These are phyloP conservation scores for Scaptomyza reducta DNA, from an alignment of 2,888 invertebrate genomes.

Conservation along the genomic window DNA sequence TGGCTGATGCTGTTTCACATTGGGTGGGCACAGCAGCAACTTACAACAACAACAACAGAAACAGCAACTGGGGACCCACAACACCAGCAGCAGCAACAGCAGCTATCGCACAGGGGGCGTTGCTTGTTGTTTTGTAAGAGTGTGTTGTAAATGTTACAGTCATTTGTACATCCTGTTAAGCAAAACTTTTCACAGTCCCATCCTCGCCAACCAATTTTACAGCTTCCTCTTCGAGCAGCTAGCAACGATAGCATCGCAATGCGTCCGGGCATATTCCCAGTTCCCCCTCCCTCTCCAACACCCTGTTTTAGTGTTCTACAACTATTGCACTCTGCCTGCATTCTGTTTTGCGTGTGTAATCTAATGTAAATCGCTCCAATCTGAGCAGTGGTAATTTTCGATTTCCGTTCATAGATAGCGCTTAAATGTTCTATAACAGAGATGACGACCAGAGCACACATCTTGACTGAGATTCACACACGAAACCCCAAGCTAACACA, in stretches of 20 bases:
- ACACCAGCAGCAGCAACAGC: conserved; percentile 16
- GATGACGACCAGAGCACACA: conserved; percentile 27
- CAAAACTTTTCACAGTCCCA: conserved; percentile 71
- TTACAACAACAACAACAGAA: conserved; percentile 5
- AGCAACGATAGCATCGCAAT: conserved; percentile 51
- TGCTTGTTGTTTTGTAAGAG: conserved; percentile 54
- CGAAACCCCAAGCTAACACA: conserved; percentile 40
- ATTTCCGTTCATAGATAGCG: conserved; percentile 78
- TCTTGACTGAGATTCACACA: conserved; percentile 45
- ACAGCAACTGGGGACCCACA: conserved; percentile 10
- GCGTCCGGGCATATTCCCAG: conserved; percentile 30
- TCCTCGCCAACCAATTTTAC: conserved; percentile 45
- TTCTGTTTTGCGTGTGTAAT: conserved; percentile 49
- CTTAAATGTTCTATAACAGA: conserved; percentile 50
- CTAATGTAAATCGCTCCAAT: conserved; percentile 78
- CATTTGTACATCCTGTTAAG: conserved; percentile 76
- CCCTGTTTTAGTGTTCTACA: neutral
- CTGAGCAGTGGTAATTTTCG: conserved; percentile 79
- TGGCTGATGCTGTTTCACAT: conserved; percentile 50
- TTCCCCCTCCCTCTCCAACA: neutral
- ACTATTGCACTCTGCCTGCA: conserved; percentile 30
- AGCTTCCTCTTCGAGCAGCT: conserved; percentile 63
- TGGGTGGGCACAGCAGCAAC: conserved; percentile 67
- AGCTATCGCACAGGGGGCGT: conserved; percentile 51
- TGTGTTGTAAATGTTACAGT: conserved; percentile 57